Base-by-base conservation (phyloP, 2,888 invertebrate genomes). In the Cheilosia pagana region DNA sequence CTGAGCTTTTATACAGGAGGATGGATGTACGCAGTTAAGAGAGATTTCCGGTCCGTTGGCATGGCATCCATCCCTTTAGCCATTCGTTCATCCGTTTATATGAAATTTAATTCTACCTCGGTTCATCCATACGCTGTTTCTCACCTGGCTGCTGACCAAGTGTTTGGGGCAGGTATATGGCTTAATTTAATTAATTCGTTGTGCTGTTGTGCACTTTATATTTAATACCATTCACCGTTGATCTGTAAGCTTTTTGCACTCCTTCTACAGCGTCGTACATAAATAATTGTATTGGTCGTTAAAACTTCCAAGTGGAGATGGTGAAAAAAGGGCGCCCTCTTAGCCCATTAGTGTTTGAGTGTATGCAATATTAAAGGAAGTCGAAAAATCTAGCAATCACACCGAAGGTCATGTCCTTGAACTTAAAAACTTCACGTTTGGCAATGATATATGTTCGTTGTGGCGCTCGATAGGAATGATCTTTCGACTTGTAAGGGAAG, bases 181-280 rank as follows among this genome's bases (percentile, higher is more conserved):
- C 65, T 65, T 75, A 65, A 75, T 75, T 75, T 65, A 65, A 75
- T 75, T 50, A 65, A 65, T 75, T 57, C 75, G 28, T 21, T 45
- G 65, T 57, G 75, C 39, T 65, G 75, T 65, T 75, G 65, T 65
- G 45, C 57, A 65, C 75, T 65, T 75, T 59, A 59, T 48, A 48
- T 48, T 75, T 59, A 41, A 41, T 59, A 59, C 41, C 23, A 59
- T 59, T 23, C 59, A 3, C 23, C 23, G 59, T 41, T 23, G 59
- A 25, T 75, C 75, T 75, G 55, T 41, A 48, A 75, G 48, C 35
- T 57, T 75, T 6, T 35, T 35, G 35, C 35, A 35, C 12, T 35
- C 3, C 35, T 35, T 0, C 12, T 3, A 10, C 10, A 31, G 3
- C 10, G 31, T 31, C 12, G 10, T 3, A 12, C 12, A 35, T 35